These are phyloP conservation scores for Pachydiplax longipennis DNA, from an alignment of 2,888 invertebrate genomes.

Conservation along the genomic window DNA sequence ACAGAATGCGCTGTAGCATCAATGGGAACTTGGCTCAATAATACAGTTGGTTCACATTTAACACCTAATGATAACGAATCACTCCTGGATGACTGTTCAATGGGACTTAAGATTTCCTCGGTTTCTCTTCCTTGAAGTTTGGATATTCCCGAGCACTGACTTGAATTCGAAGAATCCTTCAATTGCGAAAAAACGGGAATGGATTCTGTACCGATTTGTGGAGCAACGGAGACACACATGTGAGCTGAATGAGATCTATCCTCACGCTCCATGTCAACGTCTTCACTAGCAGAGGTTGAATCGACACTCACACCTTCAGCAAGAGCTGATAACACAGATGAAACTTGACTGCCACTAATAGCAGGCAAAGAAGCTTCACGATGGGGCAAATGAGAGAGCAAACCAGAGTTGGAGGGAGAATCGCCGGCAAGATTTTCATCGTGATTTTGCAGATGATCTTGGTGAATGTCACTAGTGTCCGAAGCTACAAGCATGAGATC, in stretches of 20 bases:
- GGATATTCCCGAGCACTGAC: background rate
- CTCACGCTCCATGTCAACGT: constrained; percentile 13
- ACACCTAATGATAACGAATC: constrained; percentile 10
- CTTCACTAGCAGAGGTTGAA: constrained; percentile 6
- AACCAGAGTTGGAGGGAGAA: constrained; percentile 17
- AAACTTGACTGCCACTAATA: constrained; percentile 51
- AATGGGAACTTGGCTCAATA: background rate
- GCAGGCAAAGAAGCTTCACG: constrained; percentile 48
- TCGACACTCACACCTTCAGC: constrained; percentile 47
- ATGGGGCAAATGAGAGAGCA: constrained; percentile 35
- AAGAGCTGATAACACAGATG: constrained; percentile 50
- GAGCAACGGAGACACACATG: constrained; percentile 9
- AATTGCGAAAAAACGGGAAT: constrained; percentile 14
- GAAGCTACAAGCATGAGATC: constrained; percentile 20
- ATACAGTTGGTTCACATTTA: constrained; percentile 16
- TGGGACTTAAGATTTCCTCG: background rate
- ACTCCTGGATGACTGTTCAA: constrained; percentile 4
- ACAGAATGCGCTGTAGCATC: background rate
- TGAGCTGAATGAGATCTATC: background rate
- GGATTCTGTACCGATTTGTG: background rate
- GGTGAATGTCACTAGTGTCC: constrained; percentile 10
- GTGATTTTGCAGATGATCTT: constrained; percentile 24
- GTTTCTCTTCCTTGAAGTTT: background rate
- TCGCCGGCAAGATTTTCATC: constrained; percentile 11
- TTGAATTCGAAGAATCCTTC: constrained; percentile 22